Evolutionary conservation across 1,140 invertebrate species (phyloP), one percentile per base, ranked within the genome.

Genomic region (Metopolophium dirhodum): DNA sequence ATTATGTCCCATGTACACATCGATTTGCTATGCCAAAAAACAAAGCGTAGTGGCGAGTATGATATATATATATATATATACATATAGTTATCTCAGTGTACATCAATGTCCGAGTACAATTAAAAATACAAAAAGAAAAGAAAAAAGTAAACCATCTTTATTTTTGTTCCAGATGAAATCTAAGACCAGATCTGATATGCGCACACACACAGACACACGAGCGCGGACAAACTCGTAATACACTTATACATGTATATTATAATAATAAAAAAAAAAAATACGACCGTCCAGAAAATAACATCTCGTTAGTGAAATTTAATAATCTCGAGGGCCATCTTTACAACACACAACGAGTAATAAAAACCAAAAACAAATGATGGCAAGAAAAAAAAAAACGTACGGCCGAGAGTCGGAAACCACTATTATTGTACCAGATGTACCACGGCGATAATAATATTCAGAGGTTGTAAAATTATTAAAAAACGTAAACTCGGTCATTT

Each of bases 301-400:
- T 68, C 89, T 90, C 89, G 89, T 90, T 90, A 90, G 89, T 90
- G 89, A 90, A 90, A 68, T 90, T 61, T 90, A 41, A 68, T 68
- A 90, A 90, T 90, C 89, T 90, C 89, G 89, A 90, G 23, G 37
- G 18, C 57, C 89, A 90, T 90, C 89, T 61, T 18, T 61, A 90
- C 23, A 41, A 41, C 23, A 41, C 88, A 57, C 88, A 54, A 61
- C 51, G 35, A 49, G 89, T 68, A 90, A 90, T 90, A 90, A 90
- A 90, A 68, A 61, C 89, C 26, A 41, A 61, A 90, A 90, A 90
- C 89, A 90, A 90, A 90, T 90, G 89, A 68, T n/a, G 35, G 54
- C n/a, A 23, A 20, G 23, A 61, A 45, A 90, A 57, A 51, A 89
- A 45, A 41, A 57, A 9, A 20, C 54, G 3, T 35, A 68, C 54